Evolutionary conservation across 2,113 vertebrate genomes (phyloP), one percentile per base, ranked within the genome.

Genomic region (Serinus canaria): DNA sequence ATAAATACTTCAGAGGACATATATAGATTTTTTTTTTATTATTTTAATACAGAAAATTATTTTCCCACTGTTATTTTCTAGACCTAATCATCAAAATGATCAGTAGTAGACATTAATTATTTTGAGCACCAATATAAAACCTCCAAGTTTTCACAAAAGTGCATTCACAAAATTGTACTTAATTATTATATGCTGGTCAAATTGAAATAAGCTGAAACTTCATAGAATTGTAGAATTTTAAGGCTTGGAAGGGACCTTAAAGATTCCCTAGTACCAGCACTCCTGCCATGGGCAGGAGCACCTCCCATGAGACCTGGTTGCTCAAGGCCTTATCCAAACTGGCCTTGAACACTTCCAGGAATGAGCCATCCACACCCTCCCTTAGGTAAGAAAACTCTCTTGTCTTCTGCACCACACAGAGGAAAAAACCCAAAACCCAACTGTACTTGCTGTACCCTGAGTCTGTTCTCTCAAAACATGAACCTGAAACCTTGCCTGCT

Each of bases 371-470:
- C 62, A n/a, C 24, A n/a, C 3, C 5, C 11, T 53, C n/a, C 24
- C 4, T 43, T 43, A 43, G 15, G 15, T 43, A 43, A 43, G 41
- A 43, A 15, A 43, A 43, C 41, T 43, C 13, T 39, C 23, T 63
- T 78, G 9, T 31, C 30, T 84, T 75, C 62, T 79, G 24, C 15
- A 60, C 9, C 9, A 63, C 13, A 21, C 2, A 49, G 27, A 56
- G n/a, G 10, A 63, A 25, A 43, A 49, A 6, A 11, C 35, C 59
- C 13, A 81, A 31, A 43, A 12, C 1, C 5, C 10, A 63, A 2
- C 3, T 4, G 0, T 60, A n/a, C 20, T 66, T 90, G 76, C 49
- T 53, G 15, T 33, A 35, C 8, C 12, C 11, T 0, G 1, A 20
- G 44, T 49, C 22, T 87, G 9, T 62, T 69, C 16, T 20, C 44